These are phyloP conservation scores for Aselliscus stoliczkanus DNA, from an alignment of 2,797 vertebrate genomes.

Conservation along the genomic window DNA sequence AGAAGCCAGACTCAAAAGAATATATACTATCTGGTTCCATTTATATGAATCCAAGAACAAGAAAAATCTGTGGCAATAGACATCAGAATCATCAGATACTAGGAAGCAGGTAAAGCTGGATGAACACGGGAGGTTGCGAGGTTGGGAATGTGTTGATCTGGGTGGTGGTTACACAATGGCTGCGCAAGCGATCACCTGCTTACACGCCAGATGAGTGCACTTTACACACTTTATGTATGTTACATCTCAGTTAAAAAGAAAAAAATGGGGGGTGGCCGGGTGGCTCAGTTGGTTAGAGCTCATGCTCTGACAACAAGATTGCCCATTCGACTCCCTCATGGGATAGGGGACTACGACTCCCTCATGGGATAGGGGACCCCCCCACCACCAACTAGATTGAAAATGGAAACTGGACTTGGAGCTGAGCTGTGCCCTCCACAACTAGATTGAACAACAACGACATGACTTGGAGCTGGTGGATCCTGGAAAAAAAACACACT, in stretches of 20 bases:
- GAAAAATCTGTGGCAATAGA: neutral
- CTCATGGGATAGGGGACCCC: too few species aligned
- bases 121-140: neutral
- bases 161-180: neutral
- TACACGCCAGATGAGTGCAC: neutral
- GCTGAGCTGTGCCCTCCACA: too few species aligned
- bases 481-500: too few species aligned
- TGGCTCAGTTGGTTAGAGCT: too few species aligned
- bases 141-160: neutral
- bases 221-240: neutral
- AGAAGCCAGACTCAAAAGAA: neutral
- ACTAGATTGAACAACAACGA: too few species aligned
- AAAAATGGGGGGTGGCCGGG: too few species aligned
- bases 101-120: neutral
- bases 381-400: too few species aligned
- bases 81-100: neutral
- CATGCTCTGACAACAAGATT: too few species aligned
- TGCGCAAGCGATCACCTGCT: neutral
- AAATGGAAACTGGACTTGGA: too few species aligned
- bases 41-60: neutral
- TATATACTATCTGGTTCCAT: neutral
- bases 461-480: too few species aligned
- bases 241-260: neutral
- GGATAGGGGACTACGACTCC: too few species aligned
- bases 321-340: too few species aligned